Evolutionary conservation across 1,140 invertebrate species (phyloP).

Genomic region (Mylabris phalerata): DNA sequence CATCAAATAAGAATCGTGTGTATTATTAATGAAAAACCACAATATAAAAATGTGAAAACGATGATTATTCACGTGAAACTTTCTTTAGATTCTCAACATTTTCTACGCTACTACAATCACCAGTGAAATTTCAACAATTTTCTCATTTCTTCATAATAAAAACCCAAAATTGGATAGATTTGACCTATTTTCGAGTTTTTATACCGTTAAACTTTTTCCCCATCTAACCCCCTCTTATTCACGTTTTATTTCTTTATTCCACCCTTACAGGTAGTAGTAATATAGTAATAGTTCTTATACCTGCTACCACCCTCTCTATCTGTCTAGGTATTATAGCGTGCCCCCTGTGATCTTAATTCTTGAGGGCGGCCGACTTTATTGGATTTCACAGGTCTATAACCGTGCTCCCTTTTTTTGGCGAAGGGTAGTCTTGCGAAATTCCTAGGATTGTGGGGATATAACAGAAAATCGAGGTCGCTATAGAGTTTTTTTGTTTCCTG

Average conservation of each 20-base stretch:
- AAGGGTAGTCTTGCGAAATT: slow-evolving; percentile 14
- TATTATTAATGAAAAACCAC: not conserved
- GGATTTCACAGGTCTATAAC: not conserved
- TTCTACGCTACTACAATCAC: slow-evolving; percentile 10
- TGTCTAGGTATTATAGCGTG: too few relatives aligned
- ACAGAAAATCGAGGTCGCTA: too few relatives aligned
- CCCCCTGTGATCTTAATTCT: slow-evolving; percentile 3
- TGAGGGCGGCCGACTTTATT: slow-evolving; percentile 10
- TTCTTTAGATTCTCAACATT: slow-evolving; percentile 20
- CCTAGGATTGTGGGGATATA: too few relatives aligned
- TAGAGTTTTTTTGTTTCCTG: too few relatives aligned
- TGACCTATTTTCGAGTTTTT: slow-evolving; percentile 17
- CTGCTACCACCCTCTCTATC: slow-evolving; percentile 6
- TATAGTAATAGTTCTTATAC: slow-evolving; percentile 6
- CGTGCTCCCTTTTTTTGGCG: slow-evolving; percentile 2
- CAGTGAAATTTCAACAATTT: slow-evolving; percentile 11
- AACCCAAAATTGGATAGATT: slow-evolving; percentile 1
- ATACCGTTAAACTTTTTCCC: slow-evolving; percentile 11
- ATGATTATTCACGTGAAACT: slow-evolving; percentile 9
- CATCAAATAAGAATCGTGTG: too few relatives aligned
- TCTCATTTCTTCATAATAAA: slow-evolving; percentile 16
- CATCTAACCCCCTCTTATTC: not conserved
- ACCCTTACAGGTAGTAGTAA: slow-evolving; percentile 1
- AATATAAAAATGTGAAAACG: slow-evolving; percentile 9
- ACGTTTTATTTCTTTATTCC: not conserved